Conservation (phyloP, 1,140 invertebrate genomes). For the Ceratina calcarata region DNA sequence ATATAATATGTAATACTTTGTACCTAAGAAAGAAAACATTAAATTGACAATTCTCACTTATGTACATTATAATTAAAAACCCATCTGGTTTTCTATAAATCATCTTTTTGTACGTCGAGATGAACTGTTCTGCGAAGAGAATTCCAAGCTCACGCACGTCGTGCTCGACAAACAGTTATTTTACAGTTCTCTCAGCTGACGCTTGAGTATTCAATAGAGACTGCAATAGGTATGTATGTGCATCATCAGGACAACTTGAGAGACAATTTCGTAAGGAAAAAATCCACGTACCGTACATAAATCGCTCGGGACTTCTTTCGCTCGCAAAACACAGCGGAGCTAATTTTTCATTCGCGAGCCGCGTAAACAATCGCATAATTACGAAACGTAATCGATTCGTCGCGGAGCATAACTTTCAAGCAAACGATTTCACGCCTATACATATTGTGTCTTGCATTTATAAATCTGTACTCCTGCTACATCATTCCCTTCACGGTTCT, state of each 20-base stretch:
- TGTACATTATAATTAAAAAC: too few relatives aligned
- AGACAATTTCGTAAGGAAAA: background rate
- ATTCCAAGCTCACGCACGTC: conserved; percentile 4
- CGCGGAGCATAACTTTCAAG: too few relatives aligned
- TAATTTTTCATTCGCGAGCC: background rate
- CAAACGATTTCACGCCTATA: too few relatives aligned
- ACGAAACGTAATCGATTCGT: too few relatives aligned
- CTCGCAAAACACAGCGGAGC: background rate
- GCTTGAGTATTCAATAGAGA: background rate
- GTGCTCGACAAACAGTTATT: conserved; percentile 17
- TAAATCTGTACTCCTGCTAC: too few relatives aligned
- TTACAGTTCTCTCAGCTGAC: conserved; percentile 29
- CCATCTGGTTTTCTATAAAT: too few relatives aligned
- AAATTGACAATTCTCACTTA: too few relatives aligned
- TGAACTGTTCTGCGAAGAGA: background rate
- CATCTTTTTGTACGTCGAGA: background rate
- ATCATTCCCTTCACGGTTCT: too few relatives aligned
- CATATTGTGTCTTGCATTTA: too few relatives aligned
- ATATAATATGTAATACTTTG: too few relatives aligned
- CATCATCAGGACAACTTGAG: background rate
- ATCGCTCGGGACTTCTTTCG: background rate
- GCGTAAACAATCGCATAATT: too few relatives aligned
- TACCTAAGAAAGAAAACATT: too few relatives aligned
- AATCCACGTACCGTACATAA: background rate
- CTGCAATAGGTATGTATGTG: background rate